Conservation (phyloP, 2,888 invertebrate genomes). For the Drosophila eohydei region DNA sequence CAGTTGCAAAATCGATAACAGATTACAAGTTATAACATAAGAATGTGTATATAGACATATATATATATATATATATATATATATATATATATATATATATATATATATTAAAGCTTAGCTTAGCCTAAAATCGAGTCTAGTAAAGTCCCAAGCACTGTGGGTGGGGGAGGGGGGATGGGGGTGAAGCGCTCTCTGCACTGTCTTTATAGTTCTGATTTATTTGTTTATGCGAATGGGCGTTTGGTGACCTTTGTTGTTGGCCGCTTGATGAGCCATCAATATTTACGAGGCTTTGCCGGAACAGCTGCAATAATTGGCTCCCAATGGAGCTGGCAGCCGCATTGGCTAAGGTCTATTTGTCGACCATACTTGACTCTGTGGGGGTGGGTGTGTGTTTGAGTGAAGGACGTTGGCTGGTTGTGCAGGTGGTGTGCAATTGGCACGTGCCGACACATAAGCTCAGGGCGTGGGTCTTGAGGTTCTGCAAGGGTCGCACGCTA, state of each 20-base stretch:
- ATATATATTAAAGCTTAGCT: too few species aligned
- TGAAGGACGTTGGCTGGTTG: conserved; percentile 3
- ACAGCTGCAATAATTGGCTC: conserved; percentile 9
- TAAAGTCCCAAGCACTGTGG: too few species aligned
- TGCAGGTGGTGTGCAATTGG: background rate
- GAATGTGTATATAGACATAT: too few species aligned
- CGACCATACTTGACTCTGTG: conserved; percentile 6
- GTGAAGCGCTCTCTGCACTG: background rate
- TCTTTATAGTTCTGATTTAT: background rate
- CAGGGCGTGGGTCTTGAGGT: background rate
- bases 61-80: background rate
- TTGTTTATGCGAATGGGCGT: background rate
- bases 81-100: background rate
- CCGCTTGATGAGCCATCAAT: conserved; percentile 45
- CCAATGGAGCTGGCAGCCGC: background rate
- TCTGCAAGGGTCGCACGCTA: conserved; percentile 26
- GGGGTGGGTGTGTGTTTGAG: background rate
- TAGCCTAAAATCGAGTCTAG: background rate
- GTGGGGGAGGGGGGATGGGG: too few species aligned
- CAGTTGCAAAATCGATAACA: background rate
- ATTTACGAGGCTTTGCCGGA: conserved; percentile 29
- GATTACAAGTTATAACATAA: too few species aligned
- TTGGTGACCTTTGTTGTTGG: conserved; percentile 4
- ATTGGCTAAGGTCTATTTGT: background rate
- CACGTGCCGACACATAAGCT: conserved; percentile 3